phyloP scores from a whole-genome alignment of 1,140 invertebrate species.

The Drosophila malerkotliana region DNA sequence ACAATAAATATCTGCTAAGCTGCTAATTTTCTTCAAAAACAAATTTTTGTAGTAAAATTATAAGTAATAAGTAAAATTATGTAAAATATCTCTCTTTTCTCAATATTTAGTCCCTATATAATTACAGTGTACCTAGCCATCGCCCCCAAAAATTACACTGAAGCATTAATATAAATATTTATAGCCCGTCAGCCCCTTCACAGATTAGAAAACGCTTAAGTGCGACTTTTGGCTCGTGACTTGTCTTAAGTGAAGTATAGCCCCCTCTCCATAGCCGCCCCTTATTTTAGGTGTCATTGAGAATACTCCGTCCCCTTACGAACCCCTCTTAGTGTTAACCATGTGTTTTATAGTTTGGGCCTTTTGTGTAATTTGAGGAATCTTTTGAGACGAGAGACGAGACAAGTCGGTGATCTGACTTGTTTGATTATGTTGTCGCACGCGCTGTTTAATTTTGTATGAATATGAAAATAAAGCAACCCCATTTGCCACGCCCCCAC shows the following conservation, averaged over 20 bases:
- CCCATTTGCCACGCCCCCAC: not conserved
- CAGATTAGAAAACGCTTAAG: slow-evolving; percentile 81
- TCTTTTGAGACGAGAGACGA: slow-evolving; percentile 3
- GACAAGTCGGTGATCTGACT: slow-evolving; percentile 27
- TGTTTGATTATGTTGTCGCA: slow-evolving; percentile 82
- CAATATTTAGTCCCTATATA: not conserved
- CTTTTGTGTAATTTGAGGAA: slow-evolving; percentile 73
- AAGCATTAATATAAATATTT: slow-evolving; percentile 77
- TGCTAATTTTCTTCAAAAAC: no score
- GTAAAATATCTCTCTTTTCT: no score
- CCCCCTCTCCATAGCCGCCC: not conserved
- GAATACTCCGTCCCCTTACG: not conserved
- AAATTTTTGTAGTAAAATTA: no score
- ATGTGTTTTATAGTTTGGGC: slow-evolving; percentile 73
- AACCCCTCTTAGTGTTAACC: slow-evolving; percentile 25
- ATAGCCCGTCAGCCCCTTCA: slow-evolving; percentile 67
- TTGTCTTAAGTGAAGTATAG: slow-evolving; percentile 74
- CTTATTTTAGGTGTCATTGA: slow-evolving; percentile 24
- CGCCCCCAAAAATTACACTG: slow-evolving; percentile 31
- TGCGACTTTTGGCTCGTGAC: slow-evolving; percentile 82
- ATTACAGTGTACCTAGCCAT: slow-evolving; percentile 6
- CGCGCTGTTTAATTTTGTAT: slow-evolving; percentile 79
- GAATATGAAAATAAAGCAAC: slow-evolving; percentile 71
- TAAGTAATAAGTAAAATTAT: no score
- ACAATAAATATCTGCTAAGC: no score